Evolutionary conservation across 1,140 invertebrate species (phyloP), one percentile per base, ranked within the genome.

Genomic region (Pogonomyrmex californicus): DNA sequence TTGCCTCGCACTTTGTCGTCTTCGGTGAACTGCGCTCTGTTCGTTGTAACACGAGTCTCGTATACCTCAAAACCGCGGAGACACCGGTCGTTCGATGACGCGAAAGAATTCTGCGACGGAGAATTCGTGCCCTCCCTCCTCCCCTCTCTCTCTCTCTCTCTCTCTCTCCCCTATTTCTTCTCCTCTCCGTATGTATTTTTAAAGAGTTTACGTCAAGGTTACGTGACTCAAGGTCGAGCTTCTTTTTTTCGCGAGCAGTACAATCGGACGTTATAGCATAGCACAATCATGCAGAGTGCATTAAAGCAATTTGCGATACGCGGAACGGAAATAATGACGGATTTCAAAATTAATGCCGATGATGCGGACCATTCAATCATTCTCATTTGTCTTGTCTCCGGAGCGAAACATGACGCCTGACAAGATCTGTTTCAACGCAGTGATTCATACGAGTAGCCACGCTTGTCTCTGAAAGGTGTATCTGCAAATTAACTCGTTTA

Each of bases 401-500:
- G 30, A 49, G 17, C 68, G 79, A 60, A 62, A 49, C 79, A 54
- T 73, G 79, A 60, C 54, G 30, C 41, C 4, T 17, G 41, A 56
- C 17, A 75, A 71, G 68, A 75, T 75, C 79, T 60, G 68, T 75
- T 47, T 73, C 79, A 56, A 47, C 66, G 41, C 41, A 41, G 54
- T 83, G 79, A 83, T 83, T 83, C 79, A 83, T 75, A 44, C 41
- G 30, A 33, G 41, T 54, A 23, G 47, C 47, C 75, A 58, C 54
- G 17, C 63, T 54, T 68, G 68, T 36, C 68, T 41, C 56, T 12
- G 54, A 83, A 75, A 83, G 68, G 56, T 44, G 68, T 83, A 60
- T 83, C 79, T 73, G 47, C 66, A 82, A 73, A 82, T 82, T 82
- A 73, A 82, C 79, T 82, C 66, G 66, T 82, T 82, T 82, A 82